phyloP scores from a whole-genome alignment of 2,797 vertebrate genomes.

The Delichon dasypus region DNA sequence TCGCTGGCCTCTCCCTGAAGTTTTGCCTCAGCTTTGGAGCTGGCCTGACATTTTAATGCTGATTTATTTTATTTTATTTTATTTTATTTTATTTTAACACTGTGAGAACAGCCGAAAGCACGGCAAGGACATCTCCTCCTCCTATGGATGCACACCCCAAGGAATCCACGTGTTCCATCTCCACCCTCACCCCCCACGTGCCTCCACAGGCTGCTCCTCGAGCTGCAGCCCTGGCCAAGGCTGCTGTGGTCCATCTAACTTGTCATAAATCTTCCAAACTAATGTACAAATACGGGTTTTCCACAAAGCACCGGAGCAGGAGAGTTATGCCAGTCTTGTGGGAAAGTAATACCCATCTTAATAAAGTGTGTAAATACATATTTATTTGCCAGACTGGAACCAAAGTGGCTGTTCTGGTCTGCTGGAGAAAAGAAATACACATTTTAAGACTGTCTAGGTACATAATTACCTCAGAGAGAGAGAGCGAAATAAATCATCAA shows the following conservation, averaged over 20 bases:
- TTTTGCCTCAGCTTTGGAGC: background rate
- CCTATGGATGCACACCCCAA: background rate
- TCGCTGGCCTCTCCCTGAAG: background rate
- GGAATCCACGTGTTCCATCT: background rate
- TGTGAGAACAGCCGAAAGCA: background rate
- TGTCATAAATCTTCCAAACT: background rate
- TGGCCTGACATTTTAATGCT: background rate
- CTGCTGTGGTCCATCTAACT: background rate
- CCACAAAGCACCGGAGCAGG: background rate
- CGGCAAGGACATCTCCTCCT: background rate
- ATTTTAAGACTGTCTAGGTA: constrained; percentile 51
- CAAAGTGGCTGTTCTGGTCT: constrained; percentile 46
- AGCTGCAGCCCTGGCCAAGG: background rate
- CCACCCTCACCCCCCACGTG: background rate
- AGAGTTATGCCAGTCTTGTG: constrained; percentile 42
- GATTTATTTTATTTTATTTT: background rate
- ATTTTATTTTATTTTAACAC: background rate
- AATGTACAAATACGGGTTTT: background rate
- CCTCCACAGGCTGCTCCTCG: rapidly evolving
- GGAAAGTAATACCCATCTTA: constrained; percentile 49
- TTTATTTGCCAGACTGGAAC: constrained; percentile 62
- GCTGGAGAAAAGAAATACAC: constrained; percentile 29
- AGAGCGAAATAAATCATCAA: constrained; percentile 42
- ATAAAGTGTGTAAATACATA: constrained; percentile 65
- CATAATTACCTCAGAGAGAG: constrained; percentile 55